phyloP scores from a whole-genome alignment of 2,797 vertebrate genomes.

The Todus mexicanus region DNA sequence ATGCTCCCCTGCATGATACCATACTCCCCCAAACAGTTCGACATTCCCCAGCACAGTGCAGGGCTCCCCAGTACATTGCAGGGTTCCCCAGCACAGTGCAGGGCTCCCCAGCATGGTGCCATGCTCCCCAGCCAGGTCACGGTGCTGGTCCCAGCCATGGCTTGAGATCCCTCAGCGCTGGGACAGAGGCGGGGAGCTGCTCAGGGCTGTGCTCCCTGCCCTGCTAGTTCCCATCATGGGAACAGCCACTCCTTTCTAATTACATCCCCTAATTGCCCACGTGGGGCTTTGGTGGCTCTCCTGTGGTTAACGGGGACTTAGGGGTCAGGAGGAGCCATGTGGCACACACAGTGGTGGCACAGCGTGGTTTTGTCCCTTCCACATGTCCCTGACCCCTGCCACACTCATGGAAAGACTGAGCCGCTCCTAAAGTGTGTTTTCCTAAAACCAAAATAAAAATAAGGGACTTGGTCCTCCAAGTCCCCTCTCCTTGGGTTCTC shows the following conservation, averaged over 20 bases:
- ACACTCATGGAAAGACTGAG: neutral
- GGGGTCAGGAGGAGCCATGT: fast-evolving
- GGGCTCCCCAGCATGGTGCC: neutral
- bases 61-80: no score
- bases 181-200: neutral
- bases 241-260: neutral
- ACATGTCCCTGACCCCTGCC: neutral
- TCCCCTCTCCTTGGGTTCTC: neutral
- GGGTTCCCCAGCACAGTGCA: fast-evolving
- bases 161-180: neutral
- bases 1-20: neutral
- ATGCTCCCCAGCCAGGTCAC: neutral
- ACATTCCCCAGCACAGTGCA: neutral
- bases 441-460: neutral
- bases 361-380: neutral
- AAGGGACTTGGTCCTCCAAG: neutral
- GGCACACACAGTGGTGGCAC: neutral
- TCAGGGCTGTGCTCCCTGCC: neutral
- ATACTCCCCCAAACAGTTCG: no score
- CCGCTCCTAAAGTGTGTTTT: neutral
- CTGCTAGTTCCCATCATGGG: neutral
- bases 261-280: neutral
- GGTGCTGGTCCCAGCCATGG: neutral
- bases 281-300: neutral
- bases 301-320: neutral